Evolutionary conservation across 2,888 invertebrate genomes (phyloP).

Genomic region (Sacculina carcini): DNA sequence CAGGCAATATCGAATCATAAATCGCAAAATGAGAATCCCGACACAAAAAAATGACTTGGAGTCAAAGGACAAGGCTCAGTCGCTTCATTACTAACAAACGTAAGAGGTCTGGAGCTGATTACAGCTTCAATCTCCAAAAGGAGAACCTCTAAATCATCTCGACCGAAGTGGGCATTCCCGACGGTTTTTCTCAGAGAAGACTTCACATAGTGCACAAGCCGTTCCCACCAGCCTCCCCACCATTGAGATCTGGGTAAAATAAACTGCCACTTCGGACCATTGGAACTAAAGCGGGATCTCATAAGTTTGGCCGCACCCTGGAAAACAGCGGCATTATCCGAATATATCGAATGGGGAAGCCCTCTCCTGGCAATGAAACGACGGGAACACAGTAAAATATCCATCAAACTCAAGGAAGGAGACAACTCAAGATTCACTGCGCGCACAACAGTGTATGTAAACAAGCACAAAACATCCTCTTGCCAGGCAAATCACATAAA

Average conservation of each 20-base stretch:
- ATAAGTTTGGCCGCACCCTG: conserved; percentile 11
- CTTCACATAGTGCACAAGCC: conserved; percentile 20
- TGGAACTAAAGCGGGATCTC: conserved; percentile 7
- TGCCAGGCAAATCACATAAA: conserved; percentile 10
- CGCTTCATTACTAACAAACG: conserved; percentile 15
- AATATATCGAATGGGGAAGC: conserved; percentile 13
- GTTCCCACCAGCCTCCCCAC: conserved; percentile 23
- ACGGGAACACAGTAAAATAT: conserved; percentile 14
- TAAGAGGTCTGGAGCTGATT: conserved; percentile 19
- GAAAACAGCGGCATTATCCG: conserved; percentile 17
- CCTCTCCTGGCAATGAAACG: conserved; percentile 15
- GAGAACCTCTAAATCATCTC: conserved; percentile 17
- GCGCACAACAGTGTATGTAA: conserved; percentile 16
- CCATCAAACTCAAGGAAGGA: conserved; percentile 11
- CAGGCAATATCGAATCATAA: too few species aligned
- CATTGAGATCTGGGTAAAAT: conserved; percentile 21
- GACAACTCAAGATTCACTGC: conserved; percentile 17
- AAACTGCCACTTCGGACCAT: conserved; percentile 17
- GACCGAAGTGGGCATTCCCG: conserved; percentile 16
- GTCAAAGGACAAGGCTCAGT: conserved; percentile 12
- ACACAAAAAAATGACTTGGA: conserved; percentile 9
- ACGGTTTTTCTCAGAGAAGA: conserved; percentile 17
- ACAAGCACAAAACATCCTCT: conserved; percentile 14
- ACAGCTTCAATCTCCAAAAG: conserved; percentile 17
- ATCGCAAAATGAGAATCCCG: not conserved